Base-by-base conservation (phyloP, 2,113 vertebrate genomes). In the Pycnonotus jocosus region DNA sequence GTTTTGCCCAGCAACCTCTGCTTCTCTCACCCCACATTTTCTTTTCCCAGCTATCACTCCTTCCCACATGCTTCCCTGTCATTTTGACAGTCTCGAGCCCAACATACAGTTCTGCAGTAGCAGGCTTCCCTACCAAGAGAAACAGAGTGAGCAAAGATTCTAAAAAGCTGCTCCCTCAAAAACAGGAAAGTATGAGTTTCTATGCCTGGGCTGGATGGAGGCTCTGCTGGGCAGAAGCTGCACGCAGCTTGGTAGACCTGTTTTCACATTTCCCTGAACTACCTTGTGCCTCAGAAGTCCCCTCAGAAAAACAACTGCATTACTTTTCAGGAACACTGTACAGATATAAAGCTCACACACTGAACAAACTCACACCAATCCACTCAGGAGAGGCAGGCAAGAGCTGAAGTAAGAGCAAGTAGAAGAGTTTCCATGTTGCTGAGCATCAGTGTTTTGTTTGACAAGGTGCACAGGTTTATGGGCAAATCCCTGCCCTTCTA, bases 1-100 rank as follows among this genome's bases (percentile, higher is more conserved):
- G 12, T 62, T 91, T 80, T 70, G 74, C 81, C 58, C 74, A 86
- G 76, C 71, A 95, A 93, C 79, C 78, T 61, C 54, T 69, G 64
- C 35, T 88, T 65, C 35, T 54, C 58, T 80, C 58, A 64, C 22
- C 27, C 24, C 42, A 37, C 45, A 76, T 92, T 47, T 50, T 76
- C 38, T 14, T 74, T 37, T 88, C 62, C 42, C 73, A 87, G 62
- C 30, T 65, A 73, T 70, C 56, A 77, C 47, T 90, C 37, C 45
- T 73, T 93, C 71, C 88, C 44, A 83, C 74, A 27, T 0, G 5
- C 47, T 68, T 81, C 60, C 38, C 47, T 44, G 37, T 31, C 56
- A 66, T 70, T 90, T 65, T 62, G 25, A 77, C 58, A 72, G 27
- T 50, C 71, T 71, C 2, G 1, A 88, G 66, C 22, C 21, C 3